Evolutionary conservation across 2,113 vertebrate species (phyloP), one percentile per base, ranked within the genome.

Genomic region (Petroica traversi): DNA sequence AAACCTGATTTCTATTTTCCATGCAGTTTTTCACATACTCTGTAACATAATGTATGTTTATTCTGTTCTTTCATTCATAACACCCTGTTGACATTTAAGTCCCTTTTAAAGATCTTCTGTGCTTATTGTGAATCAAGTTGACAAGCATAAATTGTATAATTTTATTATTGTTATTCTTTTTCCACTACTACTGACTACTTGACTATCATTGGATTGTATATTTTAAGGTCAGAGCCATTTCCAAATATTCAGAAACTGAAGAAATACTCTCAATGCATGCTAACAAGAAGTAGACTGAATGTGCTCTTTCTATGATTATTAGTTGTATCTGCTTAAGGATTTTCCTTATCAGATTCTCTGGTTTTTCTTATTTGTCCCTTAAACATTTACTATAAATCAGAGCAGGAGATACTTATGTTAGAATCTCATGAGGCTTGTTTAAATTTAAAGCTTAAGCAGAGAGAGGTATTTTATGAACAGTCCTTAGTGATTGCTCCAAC

Each of bases 111-210:
- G 75, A 92, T 92, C 93, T 93, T 62, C 85, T 77, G 51, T 88
- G 63, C 79, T 90, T 92, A 90, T 80, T 96, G 85, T 96, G 89
- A 95, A 95, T 94, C 95, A 95, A 88, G 67, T 45, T 90, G 94
- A 93, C 88, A 19, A 59, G 76, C 84, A 83, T 86, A 89, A 96
- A 92, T 94, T 71, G 59, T 92, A 41, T 94, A 77, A 86, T 79
- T 95, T 96, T 95, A 90, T 91, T 94, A 73, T 92, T 92, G 92
- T 96, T 95, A 72, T 92, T 96, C 93, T 94, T 94, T 92, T 94
- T 86, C 68, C n/a, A 63, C 78, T 89, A 59, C 38, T 75, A 75
- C 34, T 87, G 54, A 78, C 77, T 93, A 58, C 76, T 86, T 86
- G 54, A 77, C 75, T 79, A 5, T 59, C 91, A 77, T 84, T 80